phyloP scores from a whole-genome alignment of 2,113 vertebrate genomes.

The Galbula dea region DNA sequence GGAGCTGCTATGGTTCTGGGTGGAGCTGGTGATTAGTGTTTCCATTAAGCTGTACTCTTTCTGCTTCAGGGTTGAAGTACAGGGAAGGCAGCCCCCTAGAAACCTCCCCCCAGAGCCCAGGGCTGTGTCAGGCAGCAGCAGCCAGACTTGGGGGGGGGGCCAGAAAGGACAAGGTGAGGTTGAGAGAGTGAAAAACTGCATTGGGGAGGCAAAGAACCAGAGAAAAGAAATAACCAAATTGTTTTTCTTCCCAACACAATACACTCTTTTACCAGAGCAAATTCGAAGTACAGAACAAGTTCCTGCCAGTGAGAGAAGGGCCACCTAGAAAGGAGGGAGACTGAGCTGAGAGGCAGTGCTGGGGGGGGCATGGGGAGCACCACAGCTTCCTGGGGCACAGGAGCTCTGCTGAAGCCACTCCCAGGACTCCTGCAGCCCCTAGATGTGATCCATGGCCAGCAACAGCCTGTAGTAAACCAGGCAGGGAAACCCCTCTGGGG shows the following conservation, averaged over 20 bases:
- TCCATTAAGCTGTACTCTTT: too few species aligned
- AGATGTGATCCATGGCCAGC: fast-evolving
- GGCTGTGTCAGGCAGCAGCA: background rate
- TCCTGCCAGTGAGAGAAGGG: background rate
- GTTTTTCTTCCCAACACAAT: background rate
- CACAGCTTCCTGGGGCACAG: fast-evolving
- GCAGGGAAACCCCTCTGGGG: background rate
- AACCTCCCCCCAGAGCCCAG: background rate
- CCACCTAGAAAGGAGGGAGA: background rate
- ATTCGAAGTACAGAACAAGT: constrained; percentile 1
- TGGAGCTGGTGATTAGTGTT: too few species aligned
- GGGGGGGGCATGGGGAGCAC: background rate
- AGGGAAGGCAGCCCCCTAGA: too few species aligned
- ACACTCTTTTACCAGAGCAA: constrained; percentile 20
- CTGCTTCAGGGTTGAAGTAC: too few species aligned
- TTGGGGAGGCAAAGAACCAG: background rate
- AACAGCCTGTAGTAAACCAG: background rate
- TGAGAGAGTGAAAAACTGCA: too few species aligned
- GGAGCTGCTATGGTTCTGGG: too few species aligned
- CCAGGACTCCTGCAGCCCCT: background rate
- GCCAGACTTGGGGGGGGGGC: too few species aligned
- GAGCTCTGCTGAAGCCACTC: background rate
- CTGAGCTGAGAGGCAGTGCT: fast-evolving
- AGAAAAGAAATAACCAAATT: constrained; percentile 29
- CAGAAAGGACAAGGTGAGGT: too few species aligned